Base-by-base conservation (phyloP, 2,888 invertebrate species). In the Parasteatoda lunata region DNA sequence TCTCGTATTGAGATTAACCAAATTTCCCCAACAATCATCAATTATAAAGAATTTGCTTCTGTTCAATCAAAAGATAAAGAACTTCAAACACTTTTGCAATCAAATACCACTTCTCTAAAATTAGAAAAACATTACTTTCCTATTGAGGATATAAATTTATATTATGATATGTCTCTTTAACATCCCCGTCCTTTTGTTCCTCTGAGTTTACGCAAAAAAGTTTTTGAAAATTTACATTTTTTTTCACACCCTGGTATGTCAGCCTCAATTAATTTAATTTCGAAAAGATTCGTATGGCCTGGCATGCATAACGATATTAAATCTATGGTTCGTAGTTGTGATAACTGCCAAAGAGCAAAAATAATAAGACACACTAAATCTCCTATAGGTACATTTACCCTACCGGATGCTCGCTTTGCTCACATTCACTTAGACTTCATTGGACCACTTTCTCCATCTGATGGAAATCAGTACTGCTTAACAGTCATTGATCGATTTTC, bases 331-430 rank as follows among this genome's bases (percentile, higher is more conserved):
- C 48, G 54, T 5, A 68, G 11, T 9, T 76, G 69, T 68, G 66
- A 45, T 8, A 47, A 71, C 13, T 79, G 59, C 64, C 49, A 79
- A 49, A 3, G 13, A 64, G 15, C 48, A 6, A 65, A 64, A 64
- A 15, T 48, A 9, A 45, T 4, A 15, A 11, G 48, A 48, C 47
- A 77, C 68, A 30, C 68, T n/a, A 77, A 68, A 68, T 47, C 77
- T 30, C 52, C 45, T 9, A n/a, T 79, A n/a, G 70, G 59, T 8
- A 70, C 78, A 79, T 81, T 75, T 71, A 13, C 66, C 47, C 15
- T 69, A 51, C 69, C 75, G 4, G 82, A 82, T n/a, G 82, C 70
- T 30, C 48, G 82, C 51, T 82, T 82, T 76, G 47, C 76, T 13
- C 71, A 76, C n/a, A 64, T 77, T 4, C 70, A 77, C 13, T 15